These are phyloP conservation scores for Menidia beryllina DNA, from an alignment of 2,113 vertebrate genomes.

Conservation along the genomic window DNA sequence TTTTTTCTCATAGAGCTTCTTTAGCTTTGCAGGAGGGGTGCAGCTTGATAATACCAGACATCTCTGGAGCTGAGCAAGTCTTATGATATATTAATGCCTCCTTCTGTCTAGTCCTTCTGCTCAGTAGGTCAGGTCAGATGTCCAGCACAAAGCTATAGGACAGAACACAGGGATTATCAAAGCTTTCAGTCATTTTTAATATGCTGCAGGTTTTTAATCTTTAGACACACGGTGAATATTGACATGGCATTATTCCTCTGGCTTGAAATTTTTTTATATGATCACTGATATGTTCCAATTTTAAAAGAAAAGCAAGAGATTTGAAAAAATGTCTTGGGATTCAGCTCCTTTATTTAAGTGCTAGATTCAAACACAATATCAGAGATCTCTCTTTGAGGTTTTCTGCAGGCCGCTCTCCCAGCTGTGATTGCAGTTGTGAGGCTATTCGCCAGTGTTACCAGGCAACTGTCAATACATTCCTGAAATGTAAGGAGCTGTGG, in stretches of 20 bases:
- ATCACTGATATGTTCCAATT: no score
- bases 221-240: conserved; percentile 1
- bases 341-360: not conserved
- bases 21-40: conserved; percentile 43
- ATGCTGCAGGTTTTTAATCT: conserved; percentile 32
- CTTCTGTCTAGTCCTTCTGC: conserved; percentile 38
- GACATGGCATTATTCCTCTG: not conserved
- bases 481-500: not conserved
- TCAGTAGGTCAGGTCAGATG: conserved; percentile 64
- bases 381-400: not conserved
- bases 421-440: no score
- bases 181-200: conserved; percentile 17
- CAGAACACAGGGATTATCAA: conserved; percentile 45
- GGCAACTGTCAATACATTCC: not conserved
- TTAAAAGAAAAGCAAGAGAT: no score
- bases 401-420: no score
- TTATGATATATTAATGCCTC: conserved; percentile 45
- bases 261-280: no score
- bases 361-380: not conserved
- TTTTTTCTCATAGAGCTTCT: conserved; percentile 56
- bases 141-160: conserved; percentile 28
- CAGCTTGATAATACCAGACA: conserved; percentile 53
- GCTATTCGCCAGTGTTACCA: no score
- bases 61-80: conserved; percentile 49
- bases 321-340: not conserved